Percentiles rank a stretch among this genome's conserved stretches.
Evolutionary conservation across 1,140 invertebrate genomes (phyloP).

Genomic region (Drosophila melanogaster): Release_6_plus_ISO1_MT NT_037436.4:70501-71000

Average conservation of each 20-base stretch:
- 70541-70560: no score
- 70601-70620: neutral
- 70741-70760: slow-evolving; percentile 61
- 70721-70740: slow-evolving; percentile 24
- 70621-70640: slow-evolving; percentile 7
- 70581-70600: no score
- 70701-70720: slow-evolving; percentile 39
- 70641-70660: neutral
- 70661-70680: slow-evolving; percentile 24
- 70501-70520: slow-evolving; percentile 15
- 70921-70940: slow-evolving; percentile 78
- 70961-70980: slow-evolving; percentile 27
- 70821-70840: neutral
- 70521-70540: no score
- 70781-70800: slow-evolving; percentile 64
- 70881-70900: slow-evolving; percentile 73
- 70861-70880: neutral
- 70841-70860: neutral
- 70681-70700: slow-evolving; percentile 38
- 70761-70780: slow-evolving; percentile 69
- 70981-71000: slow-evolving; percentile 19
- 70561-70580: neutral
- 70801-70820: slow-evolving; percentile 50
- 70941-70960: slow-evolving; percentile 35
- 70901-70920: slow-evolving; percentile 34